Base-by-base conservation (phyloP, 2,113 vertebrate species). In the Riparia riparia region DNA sequence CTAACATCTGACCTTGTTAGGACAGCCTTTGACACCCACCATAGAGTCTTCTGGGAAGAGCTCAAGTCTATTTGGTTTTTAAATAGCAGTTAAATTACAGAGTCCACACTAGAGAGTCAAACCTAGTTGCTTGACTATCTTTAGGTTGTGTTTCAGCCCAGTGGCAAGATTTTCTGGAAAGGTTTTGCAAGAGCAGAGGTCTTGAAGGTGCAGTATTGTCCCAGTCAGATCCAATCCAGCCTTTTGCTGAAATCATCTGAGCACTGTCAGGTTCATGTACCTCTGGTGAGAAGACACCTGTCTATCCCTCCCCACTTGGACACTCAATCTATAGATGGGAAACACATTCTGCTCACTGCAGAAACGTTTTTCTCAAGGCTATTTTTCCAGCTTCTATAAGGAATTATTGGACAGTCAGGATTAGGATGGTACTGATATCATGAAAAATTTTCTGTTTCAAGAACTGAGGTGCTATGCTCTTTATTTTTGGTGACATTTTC, bases 11-110 rank as follows among this genome's bases (percentile, higher is more conserved):
- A 64, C 50, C 16, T 71, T 74, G 51, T 92, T 95, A 92, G 86
- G 64, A 41, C 68, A 83, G 45, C 51, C 32, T 80, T 90, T 44
- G 68, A 90, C 78, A 93, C 28, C 7, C 77, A 89, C 65, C 86
- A 82, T 64, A 54, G 94, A 54, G 57, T 87, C 72, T 89, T 94
- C 89, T 82, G 83, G 88, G 86, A 96, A 94, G 25, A 69, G 12
- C 49, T 93, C 10, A 24, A 74, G 65, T 10, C 51, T 57, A 14
- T 60, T 89, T 89, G 60, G 47, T 90, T 90, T 94, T 94, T 81
- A 95, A 95, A 95, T 95, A 92, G 77, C 53, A 64, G 16, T 37
- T 57, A 84, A 94, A 95, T 86, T 94, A 94, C 69, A 87, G 91
- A 95, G 39, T 83, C 31, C 45, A 37, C 31, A 18, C 56, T 61